phyloP scores from a whole-genome alignment of 1,140 invertebrate species.

The Orchesella cincta region DNA sequence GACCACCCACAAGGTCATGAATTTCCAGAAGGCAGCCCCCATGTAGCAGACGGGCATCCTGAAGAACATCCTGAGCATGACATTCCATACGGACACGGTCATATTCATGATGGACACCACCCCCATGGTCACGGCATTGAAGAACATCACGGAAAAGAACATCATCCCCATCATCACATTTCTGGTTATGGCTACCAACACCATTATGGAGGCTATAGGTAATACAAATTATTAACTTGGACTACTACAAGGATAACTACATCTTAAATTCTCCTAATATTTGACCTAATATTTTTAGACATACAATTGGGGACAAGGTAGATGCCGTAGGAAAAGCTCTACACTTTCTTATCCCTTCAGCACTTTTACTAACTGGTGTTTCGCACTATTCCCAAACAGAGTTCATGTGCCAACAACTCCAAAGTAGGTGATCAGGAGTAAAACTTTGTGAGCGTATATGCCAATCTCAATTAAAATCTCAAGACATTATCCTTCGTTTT shows the following conservation, averaged over 20 bases:
- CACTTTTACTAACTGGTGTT: slow-evolving; percentile 44
- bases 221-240: neutral
- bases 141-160: neutral
- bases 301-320: slow-evolving; percentile 30
- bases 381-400: slow-evolving; percentile 47
- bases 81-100: neutral
- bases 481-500: neutral
- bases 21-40: neutral
- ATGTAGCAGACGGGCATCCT: slow-evolving; percentile 12
- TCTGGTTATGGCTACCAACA: slow-evolving; percentile 14
- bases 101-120: neutral
- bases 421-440: slow-evolving; percentile 11
- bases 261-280: slow-evolving; percentile 8
- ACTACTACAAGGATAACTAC: slow-evolving; percentile 9
- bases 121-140: neutral
- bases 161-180: neutral
- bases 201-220: slow-evolving; percentile 16
- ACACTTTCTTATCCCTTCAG: slow-evolving; percentile 43
- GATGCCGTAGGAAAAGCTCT: slow-evolving; percentile 45
- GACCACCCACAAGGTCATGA: neutral
- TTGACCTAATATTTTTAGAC: slow-evolving; percentile 5
- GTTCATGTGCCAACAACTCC: slow-evolving; percentile 45
- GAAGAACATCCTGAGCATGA: slow-evolving; percentile 28
- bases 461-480: neutral
- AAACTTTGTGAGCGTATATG: neutral